phyloP scores from a whole-genome alignment of 2,888 invertebrate species.

The Chymomyza caudatula region DNA sequence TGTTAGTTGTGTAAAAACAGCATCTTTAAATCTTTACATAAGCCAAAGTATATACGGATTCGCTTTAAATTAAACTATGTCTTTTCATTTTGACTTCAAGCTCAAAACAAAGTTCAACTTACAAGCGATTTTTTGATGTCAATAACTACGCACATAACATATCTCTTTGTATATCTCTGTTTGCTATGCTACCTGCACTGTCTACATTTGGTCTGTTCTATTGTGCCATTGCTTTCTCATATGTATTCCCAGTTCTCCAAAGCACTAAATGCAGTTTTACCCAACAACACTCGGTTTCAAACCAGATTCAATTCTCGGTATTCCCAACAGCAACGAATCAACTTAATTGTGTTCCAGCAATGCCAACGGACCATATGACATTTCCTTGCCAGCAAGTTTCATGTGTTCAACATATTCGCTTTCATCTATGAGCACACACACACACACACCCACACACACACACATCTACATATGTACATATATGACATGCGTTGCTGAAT shows the following conservation, averaged over 20 bases:
- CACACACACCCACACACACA: too few species aligned
- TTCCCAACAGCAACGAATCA: constrained; percentile 59
- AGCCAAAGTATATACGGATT: too few species aligned
- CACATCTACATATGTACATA: constrained; percentile 6
- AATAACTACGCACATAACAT: too few species aligned
- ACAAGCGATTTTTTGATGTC: neutral
- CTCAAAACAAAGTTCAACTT: neutral
- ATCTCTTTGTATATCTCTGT: neutral
- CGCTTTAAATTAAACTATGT: too few species aligned
- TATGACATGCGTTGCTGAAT: constrained; percentile 29
- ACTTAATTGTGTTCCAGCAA: constrained; percentile 48
- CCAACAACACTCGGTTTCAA: neutral
- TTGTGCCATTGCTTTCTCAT: neutral
- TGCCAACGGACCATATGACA: constrained; percentile 47
- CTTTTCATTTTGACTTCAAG: too few species aligned
- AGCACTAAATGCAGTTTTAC: neutral
- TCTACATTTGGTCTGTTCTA: neutral
- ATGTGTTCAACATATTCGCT: constrained; percentile 8
- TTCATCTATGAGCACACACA: constrained; percentile 32
- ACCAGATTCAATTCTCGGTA: constrained; percentile 5
- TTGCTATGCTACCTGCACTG: neutral
- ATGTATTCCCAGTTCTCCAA: neutral
- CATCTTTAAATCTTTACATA: too few species aligned
- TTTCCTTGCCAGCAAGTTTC: constrained; percentile 45
- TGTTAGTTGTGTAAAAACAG: too few species aligned